phyloP scores from a whole-genome alignment of 2,888 invertebrate species.

The Griposia aprilina region DNA sequence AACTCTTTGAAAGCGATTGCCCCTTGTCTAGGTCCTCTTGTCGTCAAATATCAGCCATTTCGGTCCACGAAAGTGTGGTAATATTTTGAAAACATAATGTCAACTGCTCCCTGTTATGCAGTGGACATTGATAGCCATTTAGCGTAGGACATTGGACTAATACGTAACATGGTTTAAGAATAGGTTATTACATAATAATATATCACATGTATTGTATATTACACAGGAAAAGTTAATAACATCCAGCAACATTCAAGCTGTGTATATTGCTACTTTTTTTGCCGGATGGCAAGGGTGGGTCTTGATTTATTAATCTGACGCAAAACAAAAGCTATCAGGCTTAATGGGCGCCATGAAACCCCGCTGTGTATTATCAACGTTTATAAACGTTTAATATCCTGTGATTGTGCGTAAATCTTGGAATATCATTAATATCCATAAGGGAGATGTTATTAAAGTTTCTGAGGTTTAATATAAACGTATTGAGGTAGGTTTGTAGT shows the following conservation, averaged over 20 bases:
- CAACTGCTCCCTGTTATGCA: too few relatives aligned
- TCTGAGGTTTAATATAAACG: constrained; percentile 38
- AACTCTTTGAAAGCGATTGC: too few relatives aligned
- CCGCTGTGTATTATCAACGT: constrained; percentile 62
- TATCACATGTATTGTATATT: constrained; percentile 15
- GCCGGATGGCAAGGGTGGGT: constrained; percentile 42
- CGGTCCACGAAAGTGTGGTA: too few relatives aligned
- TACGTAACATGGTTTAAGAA: too few relatives aligned
- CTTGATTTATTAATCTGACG: constrained; percentile 62
- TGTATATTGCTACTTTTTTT: constrained; percentile 59
- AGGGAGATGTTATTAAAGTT: constrained; percentile 60
- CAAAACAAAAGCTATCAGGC: constrained; percentile 66
- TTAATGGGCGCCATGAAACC: constrained; percentile 57
- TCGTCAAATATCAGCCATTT: too few relatives aligned
- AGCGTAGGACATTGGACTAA: too few relatives aligned
- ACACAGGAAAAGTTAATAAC: constrained; percentile 45
- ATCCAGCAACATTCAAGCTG: constrained; percentile 23
- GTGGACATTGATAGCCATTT: too few relatives aligned
- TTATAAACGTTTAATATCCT: constrained; percentile 66
- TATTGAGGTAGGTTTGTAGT: constrained; percentile 54
- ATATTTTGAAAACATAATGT: too few relatives aligned
- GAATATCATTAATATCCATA: constrained; percentile 66
- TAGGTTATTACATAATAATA: background rate
- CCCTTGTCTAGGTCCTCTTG: too few relatives aligned
- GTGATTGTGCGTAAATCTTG: constrained; percentile 64